These are phyloP conservation scores for Wiebesia pumilae DNA, from an alignment of 1,140 invertebrate species.

Conservation along the genomic window DNA sequence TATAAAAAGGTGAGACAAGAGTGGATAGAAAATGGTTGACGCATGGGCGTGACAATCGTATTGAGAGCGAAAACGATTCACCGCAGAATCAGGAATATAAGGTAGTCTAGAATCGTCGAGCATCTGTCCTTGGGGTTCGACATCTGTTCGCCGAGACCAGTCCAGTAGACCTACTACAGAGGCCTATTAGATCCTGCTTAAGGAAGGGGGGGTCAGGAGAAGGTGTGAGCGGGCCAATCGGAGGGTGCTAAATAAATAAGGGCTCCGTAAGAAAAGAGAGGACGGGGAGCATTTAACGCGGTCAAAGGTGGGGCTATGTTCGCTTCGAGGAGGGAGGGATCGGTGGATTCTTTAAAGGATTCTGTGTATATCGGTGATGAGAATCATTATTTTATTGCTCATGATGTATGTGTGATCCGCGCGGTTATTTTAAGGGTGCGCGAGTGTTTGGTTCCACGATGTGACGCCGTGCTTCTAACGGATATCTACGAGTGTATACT, in stretches of 20 bases:
- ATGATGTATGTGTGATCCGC: constrained; percentile 17
- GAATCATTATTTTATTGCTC: constrained; percentile 34
- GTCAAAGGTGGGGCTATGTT: background rate
- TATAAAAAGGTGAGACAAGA: constrained; percentile 38
- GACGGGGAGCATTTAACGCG: constrained; percentile 26
- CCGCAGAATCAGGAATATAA: constrained; percentile 33
- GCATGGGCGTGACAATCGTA: constrained; percentile 71
- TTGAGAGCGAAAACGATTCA: constrained; percentile 41
- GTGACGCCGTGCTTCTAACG: background rate
- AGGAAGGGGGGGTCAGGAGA: too few relatives aligned
- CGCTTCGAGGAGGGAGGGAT: background rate
- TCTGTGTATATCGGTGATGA: background rate
- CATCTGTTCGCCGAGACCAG: constrained; percentile 32
- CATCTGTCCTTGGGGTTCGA: constrained; percentile 19
- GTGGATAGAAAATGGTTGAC: constrained; percentile 60
- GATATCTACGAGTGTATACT: background rate
- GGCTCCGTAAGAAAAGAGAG: constrained; percentile 61
- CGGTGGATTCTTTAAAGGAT: constrained; percentile 8
- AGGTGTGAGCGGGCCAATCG: constrained; percentile 68
- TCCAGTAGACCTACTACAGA: constrained; percentile 11
- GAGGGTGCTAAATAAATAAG: constrained; percentile 75
- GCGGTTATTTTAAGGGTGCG: background rate
- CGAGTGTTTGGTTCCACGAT: background rate
- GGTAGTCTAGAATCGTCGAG: background rate
- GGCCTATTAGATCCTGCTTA: constrained; percentile 74